Percentiles rank a stretch among this genome's conserved stretches.
phyloP scores from a whole-genome alignment of 2,888 invertebrate genomes.

The Pandemis cinnamomeana region DNA sequence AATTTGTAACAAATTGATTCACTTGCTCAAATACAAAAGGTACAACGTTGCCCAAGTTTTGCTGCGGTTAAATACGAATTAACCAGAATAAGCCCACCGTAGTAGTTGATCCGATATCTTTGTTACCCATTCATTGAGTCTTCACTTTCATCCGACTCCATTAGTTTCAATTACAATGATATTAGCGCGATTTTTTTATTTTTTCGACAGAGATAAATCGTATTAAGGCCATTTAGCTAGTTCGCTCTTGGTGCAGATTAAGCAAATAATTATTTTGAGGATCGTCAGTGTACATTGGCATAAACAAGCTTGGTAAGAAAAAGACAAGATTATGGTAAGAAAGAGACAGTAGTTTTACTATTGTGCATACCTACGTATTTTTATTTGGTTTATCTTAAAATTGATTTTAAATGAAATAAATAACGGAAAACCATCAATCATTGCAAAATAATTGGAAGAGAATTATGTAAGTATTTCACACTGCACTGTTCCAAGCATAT shows the following conservation, averaged over 20 bases:
- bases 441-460: too few relatives aligned
- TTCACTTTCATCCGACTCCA: conserved; percentile 69
- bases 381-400: too few relatives aligned
- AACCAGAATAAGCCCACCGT: conserved; percentile 31
- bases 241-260: conserved; percentile 23
- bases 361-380: too few relatives aligned
- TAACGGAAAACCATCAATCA: too few relatives aligned
- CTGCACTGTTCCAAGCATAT: too few relatives aligned
- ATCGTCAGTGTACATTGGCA: background rate
- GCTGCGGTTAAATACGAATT: background rate
- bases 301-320: background rate
- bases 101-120: conserved; percentile 47
- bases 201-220: conserved; percentile 32
- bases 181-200: conserved; percentile 52
- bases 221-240: conserved; percentile 37
- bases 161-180: conserved; percentile 68
- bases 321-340: background rate
- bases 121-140: conserved; percentile 49
- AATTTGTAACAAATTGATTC: too few relatives aligned
- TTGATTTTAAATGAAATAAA: too few relatives aligned
- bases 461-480: too few relatives aligned
- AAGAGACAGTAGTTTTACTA: too few relatives aligned
- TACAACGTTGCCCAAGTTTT: background rate
- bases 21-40: too few relatives aligned
- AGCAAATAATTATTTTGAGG: background rate